Percentiles rank a stretch among this genome's conserved stretches.
phyloP scores from a whole-genome alignment of 2,888 invertebrate genomes.

The Hermodice carunculata region DNA sequence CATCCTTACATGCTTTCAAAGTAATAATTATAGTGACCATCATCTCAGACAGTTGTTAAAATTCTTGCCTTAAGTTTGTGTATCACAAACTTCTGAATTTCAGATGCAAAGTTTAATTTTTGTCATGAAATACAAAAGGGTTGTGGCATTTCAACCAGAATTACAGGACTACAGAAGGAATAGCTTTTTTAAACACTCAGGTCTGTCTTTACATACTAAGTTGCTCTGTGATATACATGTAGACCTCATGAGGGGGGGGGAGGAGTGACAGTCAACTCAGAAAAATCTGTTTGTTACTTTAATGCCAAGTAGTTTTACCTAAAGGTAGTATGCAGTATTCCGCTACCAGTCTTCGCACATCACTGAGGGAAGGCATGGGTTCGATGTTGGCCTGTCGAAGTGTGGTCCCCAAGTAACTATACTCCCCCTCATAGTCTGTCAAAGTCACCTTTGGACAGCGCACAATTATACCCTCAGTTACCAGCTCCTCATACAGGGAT shows the following conservation, averaged over 20 bases:
- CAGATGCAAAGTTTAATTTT: no score
- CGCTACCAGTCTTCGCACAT: constrained; percentile 85
- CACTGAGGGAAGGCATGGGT: constrained; percentile 79
- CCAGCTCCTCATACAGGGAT: constrained; percentile 91
- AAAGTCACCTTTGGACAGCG: constrained; percentile 80
- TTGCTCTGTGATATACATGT: no score
- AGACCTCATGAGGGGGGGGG: no score
- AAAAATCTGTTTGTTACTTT: no score
- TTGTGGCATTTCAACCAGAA: no score
- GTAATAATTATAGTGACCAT: no score
- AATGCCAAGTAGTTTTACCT: constrained; percentile 71
- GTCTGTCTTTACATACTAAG: not conserved
- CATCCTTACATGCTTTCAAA: no score
- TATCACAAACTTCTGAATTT: no score
- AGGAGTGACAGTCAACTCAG: no score
- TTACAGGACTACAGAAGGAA: not conserved
- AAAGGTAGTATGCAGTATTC: constrained; percentile 92
- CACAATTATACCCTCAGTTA: constrained; percentile 89
- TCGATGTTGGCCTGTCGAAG: constrained; percentile 72
- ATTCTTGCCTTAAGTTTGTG: no score
- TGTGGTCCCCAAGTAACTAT: constrained; percentile 71
- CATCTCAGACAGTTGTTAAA: no score
- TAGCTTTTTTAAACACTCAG: not conserved
- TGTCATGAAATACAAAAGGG: no score
- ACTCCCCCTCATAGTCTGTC: constrained; percentile 84